phyloP scores from a whole-genome alignment of 2,888 invertebrate genomes.

The Rhogogaster chlorosoma region DNA sequence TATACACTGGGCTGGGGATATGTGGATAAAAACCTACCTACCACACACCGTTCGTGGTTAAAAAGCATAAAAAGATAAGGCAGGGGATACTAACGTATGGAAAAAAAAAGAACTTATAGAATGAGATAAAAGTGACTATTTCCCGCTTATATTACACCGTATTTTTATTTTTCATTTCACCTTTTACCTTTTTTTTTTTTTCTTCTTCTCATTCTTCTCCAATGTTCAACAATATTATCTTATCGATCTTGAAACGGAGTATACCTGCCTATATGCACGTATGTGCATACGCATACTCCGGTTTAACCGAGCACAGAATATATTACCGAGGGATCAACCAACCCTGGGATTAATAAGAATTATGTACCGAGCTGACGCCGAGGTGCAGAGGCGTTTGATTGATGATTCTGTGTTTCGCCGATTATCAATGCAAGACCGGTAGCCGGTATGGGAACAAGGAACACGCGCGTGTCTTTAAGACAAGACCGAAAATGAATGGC shows the following conservation, averaged over 20 bases:
- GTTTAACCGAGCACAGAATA: background rate
- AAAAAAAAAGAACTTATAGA: background rate
- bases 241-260: background rate
- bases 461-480: slow-evolving; percentile 17
- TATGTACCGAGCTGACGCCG: background rate
- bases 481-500: background rate
- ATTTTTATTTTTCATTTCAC: background rate
- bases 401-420: slow-evolving; percentile 40
- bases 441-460: slow-evolving; percentile 2
- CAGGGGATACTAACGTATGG: background rate
- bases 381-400: slow-evolving; percentile 50
- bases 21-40: background rate
- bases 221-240: background rate
- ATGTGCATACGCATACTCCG: background rate
- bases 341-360: slow-evolving; percentile 44
- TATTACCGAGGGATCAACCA: slow-evolving; percentile 42
- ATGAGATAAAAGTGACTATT: background rate
- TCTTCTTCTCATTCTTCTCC: background rate
- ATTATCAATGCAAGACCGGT: slow-evolving; percentile 50
- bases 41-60: background rate
- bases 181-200: too few species aligned
- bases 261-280: background rate
- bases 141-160: background rate
- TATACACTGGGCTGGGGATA: background rate
- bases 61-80: background rate